A percentile compares a stretch with the other conserved stretches of the same genome.
Evolutionary conservation across 1,140 invertebrate genomes (phyloP).

Genomic region (Scaptodrosophila lebanonensis): DNA sequence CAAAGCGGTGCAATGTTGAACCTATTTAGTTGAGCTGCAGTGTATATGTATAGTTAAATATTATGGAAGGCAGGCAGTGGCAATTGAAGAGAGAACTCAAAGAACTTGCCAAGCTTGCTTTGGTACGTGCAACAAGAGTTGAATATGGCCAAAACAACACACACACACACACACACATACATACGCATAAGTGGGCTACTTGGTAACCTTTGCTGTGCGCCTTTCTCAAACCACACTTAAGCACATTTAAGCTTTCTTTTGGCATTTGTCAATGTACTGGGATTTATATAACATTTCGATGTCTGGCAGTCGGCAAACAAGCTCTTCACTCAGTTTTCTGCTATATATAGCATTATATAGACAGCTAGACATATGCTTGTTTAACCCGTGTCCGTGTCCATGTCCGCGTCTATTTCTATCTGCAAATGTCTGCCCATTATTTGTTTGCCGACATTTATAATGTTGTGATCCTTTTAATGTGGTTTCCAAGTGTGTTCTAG

Average conservation of each 20-base stretch:
- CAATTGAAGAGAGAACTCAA: too few relatives aligned
- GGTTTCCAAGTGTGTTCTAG: slow-evolving; percentile 46
- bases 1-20: too few relatives aligned
- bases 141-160: background rate
- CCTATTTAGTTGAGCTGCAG: too few relatives aligned
- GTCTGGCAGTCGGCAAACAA: slow-evolving; percentile 15
- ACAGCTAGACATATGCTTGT: too few relatives aligned
- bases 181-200: background rate
- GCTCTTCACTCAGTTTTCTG: background rate
- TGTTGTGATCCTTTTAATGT: slow-evolving; percentile 66
- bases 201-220: slow-evolving; percentile 1
- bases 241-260: slow-evolving; percentile 73
- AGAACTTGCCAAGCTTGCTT: too few relatives aligned
- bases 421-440: background rate
- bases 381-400: background rate
- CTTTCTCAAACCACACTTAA: slow-evolving; percentile 34
- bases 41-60: too few relatives aligned
- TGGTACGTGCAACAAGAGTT: slow-evolving; percentile 17
- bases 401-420: background rate
- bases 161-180: background rate
- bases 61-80: too few relatives aligned
- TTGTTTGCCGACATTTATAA: slow-evolving; percentile 51
- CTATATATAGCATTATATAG: too few relatives aligned
- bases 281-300: slow-evolving; percentile 63
- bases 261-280: slow-evolving; percentile 70